phyloP scores from a whole-genome alignment of 2,113 vertebrate genomes.

The Nibea coibor region DNA sequence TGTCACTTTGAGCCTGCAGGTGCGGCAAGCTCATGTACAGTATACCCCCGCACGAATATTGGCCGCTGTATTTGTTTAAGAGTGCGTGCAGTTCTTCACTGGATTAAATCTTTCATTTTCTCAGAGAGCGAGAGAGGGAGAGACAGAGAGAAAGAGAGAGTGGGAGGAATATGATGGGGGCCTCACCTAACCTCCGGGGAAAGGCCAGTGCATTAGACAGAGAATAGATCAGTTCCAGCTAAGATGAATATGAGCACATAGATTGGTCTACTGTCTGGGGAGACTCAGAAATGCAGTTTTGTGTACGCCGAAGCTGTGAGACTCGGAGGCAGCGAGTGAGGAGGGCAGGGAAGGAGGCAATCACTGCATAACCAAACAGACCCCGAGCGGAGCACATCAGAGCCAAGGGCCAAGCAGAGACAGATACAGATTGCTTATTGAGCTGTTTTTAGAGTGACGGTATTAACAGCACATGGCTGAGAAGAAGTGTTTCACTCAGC shows the following conservation, averaged over 20 bases:
- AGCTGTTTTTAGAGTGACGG: conserved; percentile 71
- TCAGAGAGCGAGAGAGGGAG: conserved; percentile 32
- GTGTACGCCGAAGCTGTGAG: conserved; percentile 53
- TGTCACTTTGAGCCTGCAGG: conserved; percentile 24
- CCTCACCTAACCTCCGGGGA: conserved; percentile 72
- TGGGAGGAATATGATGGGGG: conserved; percentile 69
- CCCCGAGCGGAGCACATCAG: conserved; percentile 65
- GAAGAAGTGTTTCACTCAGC: conserved; percentile 21
- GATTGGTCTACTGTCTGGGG: conserved; percentile 78
- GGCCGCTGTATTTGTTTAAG: conserved; percentile 50
- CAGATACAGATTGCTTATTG: conserved; percentile 72
- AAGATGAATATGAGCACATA: conserved; percentile 79
- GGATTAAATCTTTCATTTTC: conserved; percentile 69
- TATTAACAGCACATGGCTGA: conserved; percentile 53
- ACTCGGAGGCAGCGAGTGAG: conserved; percentile 52
- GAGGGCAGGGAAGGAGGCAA: conserved; percentile 71
- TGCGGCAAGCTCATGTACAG: conserved; percentile 4
- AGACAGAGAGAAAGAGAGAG: conserved; percentile 44
- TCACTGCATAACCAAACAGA: conserved; percentile 78
- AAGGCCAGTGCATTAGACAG: conserved; percentile 76
- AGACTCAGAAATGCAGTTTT: conserved; percentile 72
- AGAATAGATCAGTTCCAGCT: conserved; percentile 78
- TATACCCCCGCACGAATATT: conserved; percentile 30
- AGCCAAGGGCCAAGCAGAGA: conserved; percentile 67
- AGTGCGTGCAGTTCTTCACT: conserved; percentile 6